Base-by-base conservation (phyloP, 1,140 invertebrate species). In the Andricus grossulariae region DNA sequence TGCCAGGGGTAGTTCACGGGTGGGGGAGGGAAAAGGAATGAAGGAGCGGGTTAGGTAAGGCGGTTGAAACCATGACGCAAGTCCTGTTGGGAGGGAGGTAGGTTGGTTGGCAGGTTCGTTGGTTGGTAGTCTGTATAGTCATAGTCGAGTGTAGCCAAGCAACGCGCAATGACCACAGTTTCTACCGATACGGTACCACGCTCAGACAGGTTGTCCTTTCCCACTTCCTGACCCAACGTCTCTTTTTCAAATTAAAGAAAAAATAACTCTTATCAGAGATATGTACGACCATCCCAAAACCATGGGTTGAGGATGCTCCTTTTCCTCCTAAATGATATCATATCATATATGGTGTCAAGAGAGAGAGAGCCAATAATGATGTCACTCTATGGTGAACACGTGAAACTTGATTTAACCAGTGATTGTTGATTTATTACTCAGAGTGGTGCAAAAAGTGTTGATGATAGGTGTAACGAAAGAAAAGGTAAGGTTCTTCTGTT, bases 151-250 rank as follows among this genome's bases (percentile, higher is more conserved):
- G 88, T 90, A 90, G 88, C 89, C 89, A 89, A 83, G 89, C 88
- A 90, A 90, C 89, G 86, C 84, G 83, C 84, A 84, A 87, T 83
- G 84, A 87, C 87, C 85, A 88, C 81, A 90, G 89, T 90, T 83
- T 80, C 76, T 80, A 82, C 79, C 85, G 84, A 87, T 82, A 84
- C 87, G 85, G 84, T 86, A 84, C 50, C 78, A 82, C 81, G 80
- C 80, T 82, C 80, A 82, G 82, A 81, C 74, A 76, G 60, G 78
- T 81, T 81, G 80, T 77, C 78, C 78, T 81, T 79, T 77, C 72
- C 52, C 72, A 54, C 73, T 74, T 74, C 52, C 72, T 66, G 60
- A 66, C 60, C 60, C 32, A 15, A 45, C 60, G 25, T 66, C 60
- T 15, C 25, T 32, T 15, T 16, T 66, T 60, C 11, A 60, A 66